Conservation (phyloP, 2,797 vertebrate species). For the Podargus strigoides region DNA sequence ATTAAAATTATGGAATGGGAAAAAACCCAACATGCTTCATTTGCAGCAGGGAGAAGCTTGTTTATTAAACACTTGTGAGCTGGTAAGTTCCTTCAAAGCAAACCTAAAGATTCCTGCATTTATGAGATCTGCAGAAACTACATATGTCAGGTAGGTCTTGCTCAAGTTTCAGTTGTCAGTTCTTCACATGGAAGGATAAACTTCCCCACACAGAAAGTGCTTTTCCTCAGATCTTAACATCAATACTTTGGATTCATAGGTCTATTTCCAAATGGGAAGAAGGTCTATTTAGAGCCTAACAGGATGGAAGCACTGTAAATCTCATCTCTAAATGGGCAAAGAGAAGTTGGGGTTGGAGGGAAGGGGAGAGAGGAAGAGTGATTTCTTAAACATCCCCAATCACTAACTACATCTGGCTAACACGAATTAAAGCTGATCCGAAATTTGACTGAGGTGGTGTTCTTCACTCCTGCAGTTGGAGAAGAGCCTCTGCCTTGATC, state of each 20-base stretch:
- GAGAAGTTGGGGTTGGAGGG: background rate
- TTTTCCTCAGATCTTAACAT: background rate
- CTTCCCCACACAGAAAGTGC: background rate
- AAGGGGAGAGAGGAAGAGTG: background rate
- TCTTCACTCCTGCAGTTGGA: background rate
- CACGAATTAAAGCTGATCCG: background rate
- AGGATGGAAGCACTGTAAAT: background rate
- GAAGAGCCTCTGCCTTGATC: background rate
- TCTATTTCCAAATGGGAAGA: background rate
- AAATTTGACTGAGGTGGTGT: background rate
- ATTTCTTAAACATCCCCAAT: background rate
- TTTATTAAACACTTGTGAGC: constrained; percentile 55
- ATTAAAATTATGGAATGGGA: constrained; percentile 59
- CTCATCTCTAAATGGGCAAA: background rate
- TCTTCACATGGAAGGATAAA: background rate
- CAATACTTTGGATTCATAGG: background rate
- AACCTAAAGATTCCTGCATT: background rate
- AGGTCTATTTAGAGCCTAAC: background rate
- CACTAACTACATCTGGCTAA: background rate
- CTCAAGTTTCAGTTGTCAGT: background rate
- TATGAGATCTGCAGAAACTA: background rate
- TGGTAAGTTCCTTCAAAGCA: background rate
- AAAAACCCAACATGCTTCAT: constrained; percentile 4
- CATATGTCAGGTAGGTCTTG: background rate
- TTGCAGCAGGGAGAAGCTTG: constrained; percentile 12